Percentiles rank a stretch among this genome's conserved stretches.
Evolutionary conservation across 1,140 invertebrate species (phyloP).

Genomic region (Heliothis virescens): DNA sequence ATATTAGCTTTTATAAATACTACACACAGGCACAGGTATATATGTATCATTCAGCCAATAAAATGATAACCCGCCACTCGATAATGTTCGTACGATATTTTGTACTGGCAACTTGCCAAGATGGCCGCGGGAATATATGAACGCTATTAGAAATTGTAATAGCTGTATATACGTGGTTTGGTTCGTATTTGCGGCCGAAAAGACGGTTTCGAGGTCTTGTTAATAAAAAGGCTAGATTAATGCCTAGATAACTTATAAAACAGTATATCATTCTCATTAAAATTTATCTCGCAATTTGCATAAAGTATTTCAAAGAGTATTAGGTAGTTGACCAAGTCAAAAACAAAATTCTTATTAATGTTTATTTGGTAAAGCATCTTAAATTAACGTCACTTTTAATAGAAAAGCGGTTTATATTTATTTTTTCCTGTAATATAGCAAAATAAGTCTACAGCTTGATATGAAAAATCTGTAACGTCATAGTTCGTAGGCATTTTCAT

Average conservation of each 20-base stretch:
- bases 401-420: too few species aligned
- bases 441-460: too few species aligned
- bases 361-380: too few species aligned
- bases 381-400: too few species aligned
- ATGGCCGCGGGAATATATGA: conserved; percentile 4
- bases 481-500: too few species aligned
- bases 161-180: background rate
- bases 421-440: too few species aligned
- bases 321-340: too few species aligned
- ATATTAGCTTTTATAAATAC: conserved; percentile 38
- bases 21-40: conserved; percentile 3
- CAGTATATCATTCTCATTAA: background rate
- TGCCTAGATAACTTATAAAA: background rate
- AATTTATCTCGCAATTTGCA: too few species aligned
- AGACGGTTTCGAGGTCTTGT: background rate
- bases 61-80: conserved; percentile 38
- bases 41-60: conserved; percentile 48
- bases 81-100: conserved; percentile 43
- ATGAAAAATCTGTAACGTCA: too few species aligned
- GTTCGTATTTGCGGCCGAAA: background rate
- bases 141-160: conserved; percentile 18
- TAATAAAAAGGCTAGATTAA: background rate
- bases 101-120: conserved; percentile 14
- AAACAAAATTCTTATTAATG: too few species aligned
- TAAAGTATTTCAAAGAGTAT: too few species aligned